Conservation (phyloP, 1,140 invertebrate species). For the Aleiodes sp. region DNA sequence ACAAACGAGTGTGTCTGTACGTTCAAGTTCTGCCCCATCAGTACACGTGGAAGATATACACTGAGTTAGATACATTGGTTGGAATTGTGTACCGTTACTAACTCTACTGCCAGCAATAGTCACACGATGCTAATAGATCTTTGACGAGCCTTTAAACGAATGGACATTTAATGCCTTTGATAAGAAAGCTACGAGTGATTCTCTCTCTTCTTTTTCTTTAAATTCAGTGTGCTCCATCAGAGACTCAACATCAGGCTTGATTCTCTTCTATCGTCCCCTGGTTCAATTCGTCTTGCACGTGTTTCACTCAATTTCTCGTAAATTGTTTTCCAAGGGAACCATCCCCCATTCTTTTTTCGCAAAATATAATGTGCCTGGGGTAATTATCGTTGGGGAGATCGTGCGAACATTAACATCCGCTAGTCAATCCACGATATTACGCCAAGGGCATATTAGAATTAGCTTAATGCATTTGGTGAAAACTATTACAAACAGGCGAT, state of each 20-base stretch:
- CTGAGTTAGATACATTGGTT: background rate
- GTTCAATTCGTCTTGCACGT: slow-evolving; percentile 32
- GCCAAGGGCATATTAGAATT: too few relatives aligned
- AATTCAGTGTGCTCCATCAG: background rate
- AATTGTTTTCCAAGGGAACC: slow-evolving; percentile 32
- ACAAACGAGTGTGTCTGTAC: background rate
- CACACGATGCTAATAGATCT: slow-evolving; percentile 31
- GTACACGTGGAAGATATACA: background rate
- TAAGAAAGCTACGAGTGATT: background rate
- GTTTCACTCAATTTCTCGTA: slow-evolving; percentile 18
- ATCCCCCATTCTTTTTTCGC: background rate
- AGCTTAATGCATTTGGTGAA: too few relatives aligned
- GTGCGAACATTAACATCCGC: background rate
- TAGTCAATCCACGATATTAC: too few relatives aligned
- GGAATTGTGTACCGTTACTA: slow-evolving; percentile 22
- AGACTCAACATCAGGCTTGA: background rate
- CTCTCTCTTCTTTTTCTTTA: slow-evolving; percentile 17
- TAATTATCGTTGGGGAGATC: background rate
- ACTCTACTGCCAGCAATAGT: background rate
- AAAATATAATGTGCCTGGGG: background rate
- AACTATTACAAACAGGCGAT: too few relatives aligned
- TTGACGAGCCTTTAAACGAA: slow-evolving; percentile 36
- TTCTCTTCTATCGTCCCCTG: background rate
- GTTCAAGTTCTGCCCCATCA: background rate
- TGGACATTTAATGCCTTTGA: slow-evolving; percentile 20